A percentile compares a stretch with the other conserved stretches of the same genome.
Evolutionary conservation across 2,888 invertebrate genomes (phyloP).

Genomic region (Xiphydria camelus): DNA sequence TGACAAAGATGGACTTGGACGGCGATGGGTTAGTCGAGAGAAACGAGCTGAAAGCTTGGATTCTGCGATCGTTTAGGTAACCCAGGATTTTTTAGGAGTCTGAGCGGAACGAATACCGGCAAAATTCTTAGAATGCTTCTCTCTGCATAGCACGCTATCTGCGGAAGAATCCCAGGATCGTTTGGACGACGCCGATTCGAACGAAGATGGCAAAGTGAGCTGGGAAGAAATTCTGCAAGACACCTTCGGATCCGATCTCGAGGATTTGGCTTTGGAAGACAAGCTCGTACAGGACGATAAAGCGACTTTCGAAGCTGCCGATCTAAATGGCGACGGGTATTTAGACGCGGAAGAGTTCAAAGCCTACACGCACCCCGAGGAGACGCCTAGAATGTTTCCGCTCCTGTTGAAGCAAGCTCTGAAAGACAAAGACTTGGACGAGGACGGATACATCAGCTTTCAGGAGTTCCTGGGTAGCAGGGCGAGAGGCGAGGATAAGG

Average conservation of each 20-base stretch:
- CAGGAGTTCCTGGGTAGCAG: constrained; percentile 79
- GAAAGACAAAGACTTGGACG: constrained; percentile 81
- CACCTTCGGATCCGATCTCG: constrained; percentile 77
- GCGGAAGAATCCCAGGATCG: constrained; percentile 86
- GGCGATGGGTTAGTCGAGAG: constrained; percentile 77
- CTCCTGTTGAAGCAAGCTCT: constrained; percentile 80
- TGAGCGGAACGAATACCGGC: constrained; percentile 4
- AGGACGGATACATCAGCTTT: constrained; percentile 83
- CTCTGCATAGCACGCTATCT: constrained; percentile 70
- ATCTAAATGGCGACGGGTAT: constrained; percentile 77
- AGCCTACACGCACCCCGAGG: constrained; percentile 92
- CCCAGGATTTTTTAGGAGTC: constrained; percentile 22
- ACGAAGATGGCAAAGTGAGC: constrained; percentile 78
- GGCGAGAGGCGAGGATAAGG: constrained; percentile 70
- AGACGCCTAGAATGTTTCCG: constrained; percentile 84
- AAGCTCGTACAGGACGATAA: constrained; percentile 79
- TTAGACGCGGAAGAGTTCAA: constrained; percentile 80
- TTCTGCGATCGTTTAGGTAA: constrained; percentile 85
- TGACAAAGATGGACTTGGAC: constrained; percentile 87
- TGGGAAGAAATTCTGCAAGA: constrained; percentile 92
- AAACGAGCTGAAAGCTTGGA: constrained; percentile 88
- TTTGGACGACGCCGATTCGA: constrained; percentile 81
- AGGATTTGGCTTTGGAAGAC: constrained; percentile 58
- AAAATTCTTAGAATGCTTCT: too few species aligned
- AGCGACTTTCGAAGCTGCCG: constrained; percentile 83